Percentiles rank a stretch among this genome's conserved stretches.
Evolutionary conservation across 2,113 vertebrate species (phyloP).

Genomic region (Haemorhous mexicanus): DNA sequence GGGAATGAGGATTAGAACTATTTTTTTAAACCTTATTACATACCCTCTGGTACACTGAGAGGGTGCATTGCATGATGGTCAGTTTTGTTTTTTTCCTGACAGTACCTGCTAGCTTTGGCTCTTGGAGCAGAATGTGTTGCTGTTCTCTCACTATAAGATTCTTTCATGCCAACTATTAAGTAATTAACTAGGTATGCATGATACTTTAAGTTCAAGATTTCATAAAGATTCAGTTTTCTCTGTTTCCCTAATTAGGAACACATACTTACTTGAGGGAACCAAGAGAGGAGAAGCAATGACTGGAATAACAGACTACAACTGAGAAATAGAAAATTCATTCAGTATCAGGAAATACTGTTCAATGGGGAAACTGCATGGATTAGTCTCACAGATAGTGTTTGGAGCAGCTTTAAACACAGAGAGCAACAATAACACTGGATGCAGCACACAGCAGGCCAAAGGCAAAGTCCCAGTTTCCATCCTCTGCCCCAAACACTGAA

Average conservation of each 20-base stretch:
- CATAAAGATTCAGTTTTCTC: not conserved
- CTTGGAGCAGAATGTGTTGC: not conserved
- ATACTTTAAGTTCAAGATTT: not conserved
- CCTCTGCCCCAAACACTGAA: not conserved
- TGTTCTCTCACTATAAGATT: not conserved
- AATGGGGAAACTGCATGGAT: not conserved
- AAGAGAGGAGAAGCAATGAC: not conserved
- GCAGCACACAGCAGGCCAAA: not conserved
- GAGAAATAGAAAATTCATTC: not conserved
- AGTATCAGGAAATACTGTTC: not conserved
- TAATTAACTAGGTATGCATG: not conserved
- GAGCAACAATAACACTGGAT: not conserved
- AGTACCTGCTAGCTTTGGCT: not conserved
- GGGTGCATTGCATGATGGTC: not conserved
- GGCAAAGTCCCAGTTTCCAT: not conserved
- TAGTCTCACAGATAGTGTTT: not conserved
- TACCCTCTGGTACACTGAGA: not conserved
- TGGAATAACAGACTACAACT: not conserved
- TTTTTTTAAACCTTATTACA: not conserved
- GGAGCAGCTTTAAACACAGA: not conserved
- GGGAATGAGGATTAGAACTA: not conserved
- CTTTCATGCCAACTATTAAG: constrained; percentile 13
- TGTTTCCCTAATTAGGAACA: not conserved
- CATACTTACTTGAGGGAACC: not conserved
- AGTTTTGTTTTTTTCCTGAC: not conserved